A percentile compares a stretch with the other conserved stretches of the same genome.
These are phyloP conservation scores for Molanna angustata DNA, from an alignment of 2,888 invertebrate genomes.

Conservation along the genomic window DNA sequence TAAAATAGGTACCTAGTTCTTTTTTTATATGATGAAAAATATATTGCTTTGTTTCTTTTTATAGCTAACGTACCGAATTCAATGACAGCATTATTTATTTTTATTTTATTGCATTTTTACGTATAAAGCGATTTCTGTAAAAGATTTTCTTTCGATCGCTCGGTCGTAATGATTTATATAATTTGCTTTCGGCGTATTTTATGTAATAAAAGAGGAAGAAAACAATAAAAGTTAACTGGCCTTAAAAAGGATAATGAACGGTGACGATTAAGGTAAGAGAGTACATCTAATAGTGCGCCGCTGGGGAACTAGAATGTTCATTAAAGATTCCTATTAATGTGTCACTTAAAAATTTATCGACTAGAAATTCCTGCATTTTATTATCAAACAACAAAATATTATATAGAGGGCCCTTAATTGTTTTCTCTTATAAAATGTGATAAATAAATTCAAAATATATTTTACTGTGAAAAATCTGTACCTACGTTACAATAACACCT, in stretches of 20 bases:
- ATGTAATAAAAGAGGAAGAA: not conserved
- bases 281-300: constrained; percentile 1
- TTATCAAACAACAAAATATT: too few species aligned
- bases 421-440: too few species aligned
- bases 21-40: too few species aligned
- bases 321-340: not conserved
- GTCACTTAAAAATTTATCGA: not conserved
- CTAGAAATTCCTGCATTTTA: too few species aligned
- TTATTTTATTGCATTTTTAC: constrained; percentile 9
- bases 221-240: constrained; percentile 3
- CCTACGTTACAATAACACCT: too few species aligned
- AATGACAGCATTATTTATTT: not conserved
- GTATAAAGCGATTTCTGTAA: constrained; percentile 5
- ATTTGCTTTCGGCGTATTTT: not conserved
- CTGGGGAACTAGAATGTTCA: not conserved
- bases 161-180: constrained; percentile 7
- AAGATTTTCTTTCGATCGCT: not conserved
- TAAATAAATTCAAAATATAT: too few species aligned
- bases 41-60: too few species aligned
- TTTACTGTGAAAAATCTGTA: too few species aligned
- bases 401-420: too few species aligned
- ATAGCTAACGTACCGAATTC: not conserved
- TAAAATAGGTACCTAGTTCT: too few species aligned
- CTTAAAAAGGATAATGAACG: constrained; percentile 7
- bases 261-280: constrained; percentile 1